Percentiles rank a stretch among this genome's conserved stretches.
Conservation (phyloP, 2,888 invertebrate species). For the Drosophila kanekoi region DNA sequence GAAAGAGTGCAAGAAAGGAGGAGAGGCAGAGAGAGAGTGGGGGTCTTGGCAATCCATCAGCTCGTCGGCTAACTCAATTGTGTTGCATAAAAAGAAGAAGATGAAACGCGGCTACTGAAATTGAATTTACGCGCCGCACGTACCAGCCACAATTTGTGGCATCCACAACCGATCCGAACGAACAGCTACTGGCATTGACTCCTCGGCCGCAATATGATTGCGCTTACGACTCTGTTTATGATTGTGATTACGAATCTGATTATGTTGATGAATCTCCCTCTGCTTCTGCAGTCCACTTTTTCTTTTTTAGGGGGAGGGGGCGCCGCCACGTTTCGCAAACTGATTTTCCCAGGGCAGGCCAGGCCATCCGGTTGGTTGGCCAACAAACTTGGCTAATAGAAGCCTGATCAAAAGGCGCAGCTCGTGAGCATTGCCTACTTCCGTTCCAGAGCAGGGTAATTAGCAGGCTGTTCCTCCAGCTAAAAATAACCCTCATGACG, state of each 20-base stretch:
- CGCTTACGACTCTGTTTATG: constrained; percentile 38
- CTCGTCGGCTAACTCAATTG: constrained; percentile 38
- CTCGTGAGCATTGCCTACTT: constrained; percentile 41
- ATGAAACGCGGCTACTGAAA: constrained; percentile 70
- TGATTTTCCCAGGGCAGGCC: constrained; percentile 58
- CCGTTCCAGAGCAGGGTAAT: constrained; percentile 52
- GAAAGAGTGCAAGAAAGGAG: no score
- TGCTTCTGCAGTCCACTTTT: no score
- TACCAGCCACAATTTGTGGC: constrained; percentile 83
- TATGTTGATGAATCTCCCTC: constrained; percentile 11
- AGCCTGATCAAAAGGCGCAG: constrained; percentile 63
- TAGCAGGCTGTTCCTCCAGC: constrained; percentile 49
- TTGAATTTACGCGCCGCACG: constrained; percentile 84
- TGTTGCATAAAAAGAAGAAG: constrained; percentile 6
- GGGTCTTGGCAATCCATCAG: constrained; percentile 45
- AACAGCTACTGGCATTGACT: constrained; percentile 68
- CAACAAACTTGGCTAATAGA: constrained; percentile 49
- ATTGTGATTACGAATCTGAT: constrained; percentile 36
- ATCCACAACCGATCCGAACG: constrained; percentile 46
- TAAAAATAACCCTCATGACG: constrained; percentile 32
- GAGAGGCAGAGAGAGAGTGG: no score
- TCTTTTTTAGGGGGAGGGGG: constrained; percentile 25
- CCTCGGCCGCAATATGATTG: constrained; percentile 50
- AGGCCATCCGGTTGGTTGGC: constrained; percentile 56
- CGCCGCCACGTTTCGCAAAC: constrained; percentile 57